Conservation (phyloP, 1,140 invertebrate species). For the Paraescarpia echinospica region DNA sequence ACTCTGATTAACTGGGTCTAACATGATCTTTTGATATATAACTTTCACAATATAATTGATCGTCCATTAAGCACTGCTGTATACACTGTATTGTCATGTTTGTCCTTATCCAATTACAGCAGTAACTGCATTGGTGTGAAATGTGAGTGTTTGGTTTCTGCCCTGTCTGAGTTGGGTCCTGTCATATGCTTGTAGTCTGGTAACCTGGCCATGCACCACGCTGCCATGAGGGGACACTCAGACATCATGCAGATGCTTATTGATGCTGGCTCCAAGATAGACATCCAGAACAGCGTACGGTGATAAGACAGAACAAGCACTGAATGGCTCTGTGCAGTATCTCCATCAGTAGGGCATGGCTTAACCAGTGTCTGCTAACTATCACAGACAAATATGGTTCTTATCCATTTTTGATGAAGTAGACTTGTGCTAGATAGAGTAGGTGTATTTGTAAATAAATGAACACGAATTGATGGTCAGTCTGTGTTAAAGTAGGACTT, state of each 20-base stretch:
- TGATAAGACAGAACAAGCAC: neutral
- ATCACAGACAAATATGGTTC: neutral
- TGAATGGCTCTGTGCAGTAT: neutral
- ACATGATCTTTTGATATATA: neutral
- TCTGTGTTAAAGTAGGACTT: neutral
- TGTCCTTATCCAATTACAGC: neutral
- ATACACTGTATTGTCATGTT: neutral
- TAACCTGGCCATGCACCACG: conserved; percentile 55
- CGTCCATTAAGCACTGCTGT: neutral
- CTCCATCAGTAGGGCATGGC: neutral
- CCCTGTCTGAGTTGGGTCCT: neutral
- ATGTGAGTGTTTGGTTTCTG: too few relatives aligned
- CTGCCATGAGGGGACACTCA: conserved; percentile 57
- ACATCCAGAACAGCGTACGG: conserved; percentile 53
- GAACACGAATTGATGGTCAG: neutral
- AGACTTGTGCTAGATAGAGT: neutral
- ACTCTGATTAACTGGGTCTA: neutral
- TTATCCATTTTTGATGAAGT: neutral
- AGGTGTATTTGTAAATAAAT: neutral
- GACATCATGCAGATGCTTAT: conserved; percentile 54
- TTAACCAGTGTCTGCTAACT: neutral
- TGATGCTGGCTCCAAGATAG: conserved; percentile 51
- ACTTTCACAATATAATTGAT: neutral
- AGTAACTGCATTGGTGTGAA: too few relatives aligned
- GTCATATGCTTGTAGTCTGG: conserved; percentile 41